Evolutionary conservation across 2,888 invertebrate genomes (phyloP).

Genomic region (Liodrosophila aerea): DNA sequence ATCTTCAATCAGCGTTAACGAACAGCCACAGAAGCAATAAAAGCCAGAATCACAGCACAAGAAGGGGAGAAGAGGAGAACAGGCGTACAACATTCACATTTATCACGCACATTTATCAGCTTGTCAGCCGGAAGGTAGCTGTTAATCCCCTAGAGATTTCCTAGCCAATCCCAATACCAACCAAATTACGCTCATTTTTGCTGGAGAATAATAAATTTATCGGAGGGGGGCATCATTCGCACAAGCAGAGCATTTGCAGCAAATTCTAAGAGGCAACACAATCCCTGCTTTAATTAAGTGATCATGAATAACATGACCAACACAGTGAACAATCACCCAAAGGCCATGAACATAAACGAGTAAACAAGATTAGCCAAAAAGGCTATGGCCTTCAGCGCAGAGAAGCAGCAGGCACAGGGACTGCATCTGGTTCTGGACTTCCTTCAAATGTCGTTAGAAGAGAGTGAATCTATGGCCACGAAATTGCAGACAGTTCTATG

Average conservation of each 20-base stretch:
- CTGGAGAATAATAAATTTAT: constrained; percentile 68
- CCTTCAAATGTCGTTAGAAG: constrained; percentile 68
- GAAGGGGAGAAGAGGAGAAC: constrained; percentile 12
- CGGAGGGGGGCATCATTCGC: constrained; percentile 57
- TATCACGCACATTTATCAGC: constrained; percentile 73
- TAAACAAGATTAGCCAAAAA: constrained; percentile 66
- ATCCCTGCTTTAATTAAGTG: constrained; percentile 69
- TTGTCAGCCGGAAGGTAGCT: constrained; percentile 65
- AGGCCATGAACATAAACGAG: constrained; percentile 46
- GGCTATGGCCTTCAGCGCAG: constrained; percentile 50
- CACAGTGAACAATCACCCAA: constrained; percentile 35
- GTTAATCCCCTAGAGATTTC: constrained; percentile 36
- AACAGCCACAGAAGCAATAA: constrained; percentile 25
- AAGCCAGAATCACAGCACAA: constrained; percentile 24
- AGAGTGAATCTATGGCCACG: constrained; percentile 16
- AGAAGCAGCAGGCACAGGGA: background rate
- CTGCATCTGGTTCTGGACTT: constrained; percentile 30
- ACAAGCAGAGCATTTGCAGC: too few relatives aligned
- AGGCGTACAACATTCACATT: constrained; percentile 52
- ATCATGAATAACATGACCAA: constrained; percentile 67
- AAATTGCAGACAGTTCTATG: background rate
- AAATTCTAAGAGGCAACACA: constrained; percentile 45
- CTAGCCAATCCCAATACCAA: constrained; percentile 40
- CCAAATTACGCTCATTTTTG: constrained; percentile 74
- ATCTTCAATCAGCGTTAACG: constrained; percentile 62